A percentile compares a stretch with the other conserved stretches of the same genome.
Evolutionary conservation across 2,113 vertebrate species (phyloP).

Genomic region (Odontesthes bonariensis): DNA sequence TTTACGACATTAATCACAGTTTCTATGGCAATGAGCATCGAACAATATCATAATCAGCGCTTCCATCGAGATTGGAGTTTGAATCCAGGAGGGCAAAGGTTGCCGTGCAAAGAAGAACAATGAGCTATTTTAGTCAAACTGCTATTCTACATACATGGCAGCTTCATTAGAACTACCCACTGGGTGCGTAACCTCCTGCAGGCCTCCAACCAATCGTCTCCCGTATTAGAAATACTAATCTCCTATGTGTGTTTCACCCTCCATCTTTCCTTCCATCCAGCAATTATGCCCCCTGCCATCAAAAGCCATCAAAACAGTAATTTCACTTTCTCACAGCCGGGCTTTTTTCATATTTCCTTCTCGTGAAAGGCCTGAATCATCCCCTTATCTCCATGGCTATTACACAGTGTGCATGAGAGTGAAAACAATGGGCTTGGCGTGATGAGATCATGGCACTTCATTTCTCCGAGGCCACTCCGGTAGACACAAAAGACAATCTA

Average conservation of each 20-base stretch:
- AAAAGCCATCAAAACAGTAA: conserved; percentile 80
- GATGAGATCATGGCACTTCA: conserved; percentile 75
- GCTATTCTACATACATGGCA: conserved; percentile 52
- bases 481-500: conserved; percentile 67
- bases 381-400: conserved; percentile 77
- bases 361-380: conserved; percentile 75
- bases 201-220: conserved; percentile 64
- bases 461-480: conserved; percentile 66
- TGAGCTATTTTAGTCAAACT: conserved; percentile 67
- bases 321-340: conserved; percentile 73
- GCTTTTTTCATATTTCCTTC: conserved; percentile 73
- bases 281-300: conserved; percentile 79
- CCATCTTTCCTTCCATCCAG: conserved; percentile 69
- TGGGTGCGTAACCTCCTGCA: conserved; percentile 63
- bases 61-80: conserved; percentile 42
- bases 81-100: conserved; percentile 60
- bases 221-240: conserved; percentile 71
- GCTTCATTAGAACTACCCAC: conserved; percentile 73
- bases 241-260: conserved; percentile 61
- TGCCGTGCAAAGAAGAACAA: conserved; percentile 50
- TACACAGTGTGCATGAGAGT: conserved; percentile 73
- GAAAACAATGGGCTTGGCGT: conserved; percentile 75
- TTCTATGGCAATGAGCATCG: conserved; percentile 63
- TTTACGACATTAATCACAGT: conserved; percentile 63
- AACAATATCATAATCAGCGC: conserved; percentile 73